These are phyloP conservation scores for Camelus dromedarius DNA, from an alignment of 2,113 vertebrate genomes.

Conservation along the genomic window DNA sequence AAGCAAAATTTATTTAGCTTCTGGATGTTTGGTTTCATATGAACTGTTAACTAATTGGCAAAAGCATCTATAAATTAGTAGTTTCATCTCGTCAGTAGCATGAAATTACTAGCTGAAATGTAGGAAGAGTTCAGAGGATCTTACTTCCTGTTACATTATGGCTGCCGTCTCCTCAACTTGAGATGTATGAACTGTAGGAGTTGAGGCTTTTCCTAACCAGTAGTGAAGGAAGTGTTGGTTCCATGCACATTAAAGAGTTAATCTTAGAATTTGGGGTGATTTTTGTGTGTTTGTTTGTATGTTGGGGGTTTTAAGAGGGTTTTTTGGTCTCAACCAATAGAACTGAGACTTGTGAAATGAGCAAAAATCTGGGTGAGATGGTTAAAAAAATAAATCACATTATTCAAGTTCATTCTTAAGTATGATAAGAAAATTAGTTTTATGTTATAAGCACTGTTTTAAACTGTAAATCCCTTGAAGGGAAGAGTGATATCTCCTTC, in stretches of 20 bases:
- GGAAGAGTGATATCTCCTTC: neutral
- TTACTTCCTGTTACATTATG: neutral
- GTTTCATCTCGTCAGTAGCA: neutral
- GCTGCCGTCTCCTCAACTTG: neutral
- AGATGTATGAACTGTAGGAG: neutral
- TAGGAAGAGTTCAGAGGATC: neutral
- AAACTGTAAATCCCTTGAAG: neutral
- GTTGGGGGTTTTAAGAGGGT: neutral
- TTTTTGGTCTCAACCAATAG: neutral
- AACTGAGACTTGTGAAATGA: neutral
- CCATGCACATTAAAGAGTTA: neutral
- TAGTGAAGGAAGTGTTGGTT: neutral
- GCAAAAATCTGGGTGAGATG: neutral
- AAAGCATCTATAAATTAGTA: neutral
- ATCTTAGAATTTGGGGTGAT: neutral
- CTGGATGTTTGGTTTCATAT: neutral
- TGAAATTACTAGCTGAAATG: neutral
- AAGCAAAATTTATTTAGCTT: neutral
- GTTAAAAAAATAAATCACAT: slow-evolving; percentile 30
- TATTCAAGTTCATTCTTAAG: slow-evolving; percentile 22
- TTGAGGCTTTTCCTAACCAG: neutral
- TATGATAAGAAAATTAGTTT: neutral
- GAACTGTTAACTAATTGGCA: neutral
- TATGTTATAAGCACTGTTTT: neutral
- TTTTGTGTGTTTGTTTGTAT: neutral